A percentile compares a stretch with the other conserved stretches of the same genome.
Conservation (phyloP, 2,888 invertebrate species). For the Trichopoda pennipes region DNA sequence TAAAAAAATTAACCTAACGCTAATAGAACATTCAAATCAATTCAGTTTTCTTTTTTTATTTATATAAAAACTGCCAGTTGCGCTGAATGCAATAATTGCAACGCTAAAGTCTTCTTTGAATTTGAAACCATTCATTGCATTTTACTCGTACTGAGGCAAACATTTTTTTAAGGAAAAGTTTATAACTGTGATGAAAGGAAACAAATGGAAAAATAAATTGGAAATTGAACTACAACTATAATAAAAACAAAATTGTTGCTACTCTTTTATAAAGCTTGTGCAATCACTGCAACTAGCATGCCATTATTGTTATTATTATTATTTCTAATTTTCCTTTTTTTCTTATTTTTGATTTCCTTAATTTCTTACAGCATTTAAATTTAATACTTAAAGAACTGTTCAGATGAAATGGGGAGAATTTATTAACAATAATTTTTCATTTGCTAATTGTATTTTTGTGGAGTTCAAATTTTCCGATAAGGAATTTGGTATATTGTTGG, state of each 20-base stretch:
- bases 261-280: background rate
- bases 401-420: background rate
- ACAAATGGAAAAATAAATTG: constrained; percentile 11
- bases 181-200: constrained; percentile 22
- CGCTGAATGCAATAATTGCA: background rate
- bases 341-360: constrained; percentile 13
- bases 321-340: constrained; percentile 24
- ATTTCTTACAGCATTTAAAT: constrained; percentile 17
- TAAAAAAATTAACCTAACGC: constrained; percentile 10
- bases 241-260: background rate
- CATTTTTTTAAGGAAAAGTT: constrained; percentile 38
- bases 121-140: background rate
- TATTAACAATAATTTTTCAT: background rate
- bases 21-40: background rate
- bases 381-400: constrained; percentile 7
- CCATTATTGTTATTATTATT: constrained; percentile 33
- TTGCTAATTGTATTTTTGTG: no score
- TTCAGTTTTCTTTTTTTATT: no score
- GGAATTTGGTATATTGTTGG: no score
- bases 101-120: constrained; percentile 37
- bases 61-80: background rate
- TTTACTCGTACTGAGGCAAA: no score
- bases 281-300: background rate
- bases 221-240: background rate
- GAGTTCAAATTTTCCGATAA: no score